Evolutionary conservation across 2,113 vertebrate species (phyloP).

Genomic region (Lates calcarifer): DNA sequence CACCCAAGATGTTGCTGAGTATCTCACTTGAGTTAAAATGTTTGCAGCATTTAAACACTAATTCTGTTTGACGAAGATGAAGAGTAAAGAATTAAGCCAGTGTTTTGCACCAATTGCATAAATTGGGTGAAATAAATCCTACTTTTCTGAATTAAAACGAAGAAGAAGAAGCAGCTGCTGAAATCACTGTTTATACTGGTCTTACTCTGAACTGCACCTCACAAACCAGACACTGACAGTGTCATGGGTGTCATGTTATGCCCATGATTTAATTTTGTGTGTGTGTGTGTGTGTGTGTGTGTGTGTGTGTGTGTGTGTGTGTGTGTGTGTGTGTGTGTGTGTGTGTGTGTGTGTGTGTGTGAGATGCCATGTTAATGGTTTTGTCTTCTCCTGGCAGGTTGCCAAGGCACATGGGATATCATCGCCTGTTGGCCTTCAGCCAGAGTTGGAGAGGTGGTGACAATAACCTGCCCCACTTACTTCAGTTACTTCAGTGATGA

Average conservation of each 20-base stretch:
- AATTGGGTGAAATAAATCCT: too few relatives aligned
- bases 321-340: background rate
- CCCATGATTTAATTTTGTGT: conserved; percentile 17
- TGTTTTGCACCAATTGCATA: background rate
- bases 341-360: background rate
- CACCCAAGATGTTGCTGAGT: background rate
- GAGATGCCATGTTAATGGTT: conserved; percentile 30
- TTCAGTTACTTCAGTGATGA: conserved; percentile 88
- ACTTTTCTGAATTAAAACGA: background rate
- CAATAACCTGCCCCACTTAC: conserved; percentile 87
- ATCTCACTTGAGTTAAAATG: background rate
- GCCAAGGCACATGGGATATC: conserved; percentile 91
- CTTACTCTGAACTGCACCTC: background rate
- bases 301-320: background rate
- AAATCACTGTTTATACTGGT: too few relatives aligned
- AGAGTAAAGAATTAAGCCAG: background rate
- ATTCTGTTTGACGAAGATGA: background rate
- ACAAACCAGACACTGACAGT: background rate
- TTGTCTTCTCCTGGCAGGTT: conserved; percentile 82
- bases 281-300: too few relatives aligned
- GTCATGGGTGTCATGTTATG: conserved; percentile 1
- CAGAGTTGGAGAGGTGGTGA: conserved; percentile 87
- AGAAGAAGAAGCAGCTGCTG: background rate
- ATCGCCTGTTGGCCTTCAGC: conserved; percentile 93
- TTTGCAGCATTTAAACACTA: background rate